Evolutionary conservation across 2,797 vertebrate species (phyloP), one percentile per base, ranked within the genome.

Genomic region (Poecilia picta): DNA sequence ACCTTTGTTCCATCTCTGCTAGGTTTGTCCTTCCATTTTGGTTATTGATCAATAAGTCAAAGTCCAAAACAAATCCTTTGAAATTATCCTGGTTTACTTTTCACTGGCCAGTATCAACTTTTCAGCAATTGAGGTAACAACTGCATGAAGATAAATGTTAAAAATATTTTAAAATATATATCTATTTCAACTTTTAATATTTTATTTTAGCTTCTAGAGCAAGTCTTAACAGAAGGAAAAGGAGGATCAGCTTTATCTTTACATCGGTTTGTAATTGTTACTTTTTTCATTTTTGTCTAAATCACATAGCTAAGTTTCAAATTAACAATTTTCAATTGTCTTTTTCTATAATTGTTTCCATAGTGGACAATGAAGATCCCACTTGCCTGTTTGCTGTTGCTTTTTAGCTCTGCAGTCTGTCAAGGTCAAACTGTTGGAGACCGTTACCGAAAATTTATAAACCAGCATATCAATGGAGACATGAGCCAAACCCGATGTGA

Each of bases 371-470:
- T 41, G 39, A 41, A 41, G 39, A 59, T 81, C 75, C 20, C 6
- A 3, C 13, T 85, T 41, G 68, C 55, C 13, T 82, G 72, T 64
- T 66, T 88, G 41, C 73, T 89, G 64, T 71, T 89, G 77, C 33
- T 91, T 33, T 76, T 2, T 46, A 73, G 81, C 15, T 41, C 77
- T 18, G 81, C 72, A n/a, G 4, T 79, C 39, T 72, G 18, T 76
- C 59, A 77, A 59, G 0, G 4, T 4, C 1, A 33, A 41, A 8
- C 12, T 36, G 28, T 4, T 8, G 31, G 7, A 25, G 8, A 4
- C 0, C n/a, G 73, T 18, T 83, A 89, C 62, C 15, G 0, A 0
- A 73, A 81, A 0, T 89, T 89, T 28, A 75, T 47, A 43, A 2
- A 45, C 0, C 83, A 88, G 25, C 90, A 89, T 47, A 23, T 89